phyloP scores from a whole-genome alignment of 2,888 invertebrate genomes.

The Cataglyphis rosenhaueri region DNA sequence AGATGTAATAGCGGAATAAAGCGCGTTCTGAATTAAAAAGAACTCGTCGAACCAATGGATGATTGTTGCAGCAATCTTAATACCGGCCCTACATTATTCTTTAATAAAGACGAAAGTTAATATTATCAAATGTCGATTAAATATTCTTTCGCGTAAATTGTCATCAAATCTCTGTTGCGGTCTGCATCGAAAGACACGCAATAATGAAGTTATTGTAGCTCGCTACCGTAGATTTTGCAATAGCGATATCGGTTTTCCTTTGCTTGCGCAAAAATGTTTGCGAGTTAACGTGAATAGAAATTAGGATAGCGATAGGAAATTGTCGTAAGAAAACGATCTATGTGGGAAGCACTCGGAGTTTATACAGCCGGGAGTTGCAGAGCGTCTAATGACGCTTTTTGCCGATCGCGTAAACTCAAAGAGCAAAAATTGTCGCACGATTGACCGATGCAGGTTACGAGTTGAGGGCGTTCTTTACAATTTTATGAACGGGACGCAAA shows the following conservation, averaged over 20 bases:
- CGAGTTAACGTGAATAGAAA: neutral
- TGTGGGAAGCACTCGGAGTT: neutral
- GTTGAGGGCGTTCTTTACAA: conserved; percentile 13
- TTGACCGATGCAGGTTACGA: neutral
- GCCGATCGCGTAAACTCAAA: conserved; percentile 17
- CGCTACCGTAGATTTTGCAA: neutral
- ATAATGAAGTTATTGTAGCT: neutral
- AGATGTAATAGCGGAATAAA: conserved; percentile 6
- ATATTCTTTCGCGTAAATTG: neutral
- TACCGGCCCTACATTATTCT: neutral
- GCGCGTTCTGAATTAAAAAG: conserved; percentile 26
- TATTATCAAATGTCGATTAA: conserved; percentile 2
- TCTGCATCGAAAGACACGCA: neutral
- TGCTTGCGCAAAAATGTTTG: neutral
- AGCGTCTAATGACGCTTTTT: conserved; percentile 43
- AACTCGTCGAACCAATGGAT: conserved; percentile 1
- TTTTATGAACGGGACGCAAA: conserved; percentile 23
- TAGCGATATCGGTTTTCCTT: neutral
- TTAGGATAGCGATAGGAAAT: neutral
- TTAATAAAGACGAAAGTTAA: conserved; percentile 32
- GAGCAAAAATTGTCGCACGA: conserved; percentile 24
- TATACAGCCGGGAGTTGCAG: neutral
- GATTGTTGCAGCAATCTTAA: neutral
- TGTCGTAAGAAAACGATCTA: neutral
- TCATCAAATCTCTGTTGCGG: neutral